Evolutionary conservation across 2,797 vertebrate species (phyloP).

Genomic region (Holocentrus rufus): DNA sequence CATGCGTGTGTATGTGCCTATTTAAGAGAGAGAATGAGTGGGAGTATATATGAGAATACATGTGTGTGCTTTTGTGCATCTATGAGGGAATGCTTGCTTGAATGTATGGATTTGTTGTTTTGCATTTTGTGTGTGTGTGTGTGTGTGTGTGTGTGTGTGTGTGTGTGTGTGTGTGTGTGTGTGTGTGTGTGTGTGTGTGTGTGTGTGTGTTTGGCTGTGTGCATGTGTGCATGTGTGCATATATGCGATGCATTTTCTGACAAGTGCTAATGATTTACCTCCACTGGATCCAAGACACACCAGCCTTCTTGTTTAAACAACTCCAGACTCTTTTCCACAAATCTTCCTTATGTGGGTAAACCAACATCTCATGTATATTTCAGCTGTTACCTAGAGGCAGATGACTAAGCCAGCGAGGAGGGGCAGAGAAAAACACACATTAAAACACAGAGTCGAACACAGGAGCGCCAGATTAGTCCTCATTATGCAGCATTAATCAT

Average conservation of each 20-base stretch:
- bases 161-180: slow-evolving; percentile 11
- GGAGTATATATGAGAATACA: neutral
- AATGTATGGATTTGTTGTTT: no score
- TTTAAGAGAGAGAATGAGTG: slow-evolving; percentile 18
- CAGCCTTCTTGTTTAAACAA: slow-evolving; percentile 55
- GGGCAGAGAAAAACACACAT: slow-evolving; percentile 60
- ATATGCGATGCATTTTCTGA: slow-evolving; percentile 30
- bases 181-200: slow-evolving; percentile 12
- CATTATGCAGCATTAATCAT: slow-evolving; percentile 77
- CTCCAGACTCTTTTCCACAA: slow-evolving; percentile 26
- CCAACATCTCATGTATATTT: slow-evolving; percentile 76
- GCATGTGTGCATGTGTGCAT: neutral
- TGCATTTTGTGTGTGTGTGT: slow-evolving; percentile 20
- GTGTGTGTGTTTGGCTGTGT: neutral
- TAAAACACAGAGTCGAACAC: slow-evolving; percentile 60
- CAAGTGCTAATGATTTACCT: slow-evolving; percentile 52
- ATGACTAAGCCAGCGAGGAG: slow-evolving; percentile 57
- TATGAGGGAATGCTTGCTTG: no score
- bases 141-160: slow-evolving; percentile 4
- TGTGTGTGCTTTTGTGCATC: no score
- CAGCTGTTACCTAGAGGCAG: slow-evolving; percentile 65
- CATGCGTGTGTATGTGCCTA: slow-evolving; percentile 1
- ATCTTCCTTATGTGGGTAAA: slow-evolving; percentile 62
- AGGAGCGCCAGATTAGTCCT: slow-evolving; percentile 66
- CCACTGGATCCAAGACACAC: slow-evolving; percentile 45